Conservation (phyloP, 1,140 invertebrate genomes). For the Nasonia vitripennis region DNA sequence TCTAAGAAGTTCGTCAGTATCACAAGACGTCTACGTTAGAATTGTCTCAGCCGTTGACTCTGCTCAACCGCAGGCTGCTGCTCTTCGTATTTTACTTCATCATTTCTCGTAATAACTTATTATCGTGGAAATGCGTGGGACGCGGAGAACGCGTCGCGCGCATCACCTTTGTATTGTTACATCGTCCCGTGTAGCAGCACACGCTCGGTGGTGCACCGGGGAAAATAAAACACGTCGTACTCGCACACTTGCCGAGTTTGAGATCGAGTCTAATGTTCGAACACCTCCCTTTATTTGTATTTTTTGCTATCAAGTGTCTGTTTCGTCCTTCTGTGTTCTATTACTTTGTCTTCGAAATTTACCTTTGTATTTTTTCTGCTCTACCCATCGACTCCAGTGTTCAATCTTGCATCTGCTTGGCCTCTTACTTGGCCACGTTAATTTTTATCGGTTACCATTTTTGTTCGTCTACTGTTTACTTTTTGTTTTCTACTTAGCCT, state of each 20-base stretch:
- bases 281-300: neutral
- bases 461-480: conserved; percentile 21
- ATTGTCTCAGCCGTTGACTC: conserved; percentile 17
- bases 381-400: conserved; percentile 34
- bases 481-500: conserved; percentile 41
- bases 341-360: neutral
- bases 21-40: conserved; percentile 54
- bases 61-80: neutral
- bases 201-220: conserved; percentile 4
- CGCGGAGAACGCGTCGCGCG: neutral
- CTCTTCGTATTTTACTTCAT: conserved; percentile 20
- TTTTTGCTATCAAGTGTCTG: neutral
- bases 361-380: neutral
- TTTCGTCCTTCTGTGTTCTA: neutral
- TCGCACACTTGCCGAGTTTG: conserved; percentile 39
- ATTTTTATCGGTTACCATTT: neutral
- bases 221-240: conserved; percentile 29
- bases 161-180: conserved; percentile 27
- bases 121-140: conserved; percentile 34
- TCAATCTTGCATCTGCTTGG: conserved; percentile 11
- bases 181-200: conserved; percentile 6
- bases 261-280: conserved; percentile 43
- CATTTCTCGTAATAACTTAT: conserved; percentile 36
- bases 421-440: neutral
- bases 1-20: conserved; percentile 51